Base-by-base conservation (phyloP, 2,888 invertebrate genomes). In the Rhogogaster chlorosoma region DNA sequence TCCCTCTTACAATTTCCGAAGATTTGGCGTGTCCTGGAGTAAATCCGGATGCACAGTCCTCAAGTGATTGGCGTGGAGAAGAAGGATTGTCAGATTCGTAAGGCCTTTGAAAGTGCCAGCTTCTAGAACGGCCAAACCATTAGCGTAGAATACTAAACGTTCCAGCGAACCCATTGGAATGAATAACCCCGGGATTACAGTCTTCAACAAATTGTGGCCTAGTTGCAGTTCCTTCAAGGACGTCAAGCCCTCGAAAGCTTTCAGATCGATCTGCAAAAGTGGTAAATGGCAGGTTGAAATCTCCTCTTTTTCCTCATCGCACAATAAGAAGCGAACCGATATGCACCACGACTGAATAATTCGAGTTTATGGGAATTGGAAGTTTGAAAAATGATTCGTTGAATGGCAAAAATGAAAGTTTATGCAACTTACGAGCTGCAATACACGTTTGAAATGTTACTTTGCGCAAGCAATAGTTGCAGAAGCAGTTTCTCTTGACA, bases 21-120 rank as follows among this genome's bases (percentile, higher is more conserved):
- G 93, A 91, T 95, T 96, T 78, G 95, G 95, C 80, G 96, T 94
- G 61, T 95, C 95, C 10, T 94, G 93, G 90, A 97, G 96, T 9
- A 96, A 93, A 88, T 95, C 95, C 53, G 95, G 94, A 89, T 96
- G 95, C 61, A 97, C 94, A 87, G 94, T 94, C 86, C 95, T 94
- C 32, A 97, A 93, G 88, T 96, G 95, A 91, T 97, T 97, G 87
- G 97, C 96, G 87, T 96, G 96, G 10, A 97, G 92, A 85, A 96
- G 94, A 15, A 97, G 94, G 0, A 95, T 95, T 0, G 95, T 96
- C 70, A 97, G 93, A 90, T 96, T 96, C 7, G 93, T 92, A 80
- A 97, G 93, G 0, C 96, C 96, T 32, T 94, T 92, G 88, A 97
- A 96, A 12, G 95, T 94, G 18, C 95, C 95, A 38, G 95, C 93